Base-by-base conservation (phyloP, 2,113 vertebrate species). In the Tretioscincus oriximinensis region DNA sequence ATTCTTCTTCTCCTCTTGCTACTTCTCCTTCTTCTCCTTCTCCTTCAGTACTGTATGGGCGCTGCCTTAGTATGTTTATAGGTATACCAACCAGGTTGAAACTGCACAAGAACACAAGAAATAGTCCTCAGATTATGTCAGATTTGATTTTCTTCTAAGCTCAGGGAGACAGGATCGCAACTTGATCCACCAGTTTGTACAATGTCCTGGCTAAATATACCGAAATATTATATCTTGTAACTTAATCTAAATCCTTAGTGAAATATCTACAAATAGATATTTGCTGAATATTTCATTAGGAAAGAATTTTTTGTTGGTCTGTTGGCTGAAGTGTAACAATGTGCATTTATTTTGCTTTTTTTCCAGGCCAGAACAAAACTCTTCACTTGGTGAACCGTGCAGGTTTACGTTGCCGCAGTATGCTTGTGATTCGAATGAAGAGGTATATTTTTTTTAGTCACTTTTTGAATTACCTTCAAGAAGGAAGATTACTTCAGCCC, bases 381-480 rank as follows among this genome's bases (percentile, higher is more conserved):
- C 45, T 11, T 26, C 49, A 20, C 29, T 84, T 64, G 49, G 41
- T 66, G 58, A 69, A 66, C 20, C 66, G 49, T 88, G 89, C 79
- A 18, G 20, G 0, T 74, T 80, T 7, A 65, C 87, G 1, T 45
- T 91, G 66, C 60, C 1, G 2, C 87, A 90, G 63, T 89, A 90
- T 0, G 88, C 83, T 7, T 91, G 90, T 22, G 79, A 84, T 24
- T 45, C 11, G 0, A 89, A 84, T 88, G 63, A 86, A 80, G 68
- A 76, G 63, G 24, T 67, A 76, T 67, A 76, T 29, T 21, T 16
- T 60, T 69, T 41, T 41, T 4, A 41, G 22, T 20, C 11, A 11
- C 14, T 11, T 10, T 64, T 47, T 61, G 8, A 24, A 64, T 64
- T 49, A 16, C 5, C 35, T 41, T 41, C 35, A 41, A 5, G 35